These are phyloP conservation scores for Tetramorium parvispinum DNA, from an alignment of 1,140 invertebrate species.

Conservation along the genomic window DNA sequence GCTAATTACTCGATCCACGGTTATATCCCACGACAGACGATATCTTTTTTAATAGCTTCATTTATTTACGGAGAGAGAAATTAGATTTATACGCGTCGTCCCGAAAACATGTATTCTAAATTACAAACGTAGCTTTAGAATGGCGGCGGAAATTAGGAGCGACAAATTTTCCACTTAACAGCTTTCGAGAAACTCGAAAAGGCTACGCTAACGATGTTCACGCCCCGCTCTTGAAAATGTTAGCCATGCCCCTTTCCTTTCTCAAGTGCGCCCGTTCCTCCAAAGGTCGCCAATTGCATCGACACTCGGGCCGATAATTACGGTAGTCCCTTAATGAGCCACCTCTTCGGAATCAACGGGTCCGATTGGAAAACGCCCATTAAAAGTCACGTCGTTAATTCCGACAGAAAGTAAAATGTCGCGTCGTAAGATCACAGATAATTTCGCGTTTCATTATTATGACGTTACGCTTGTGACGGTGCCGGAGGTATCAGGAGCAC, in stretches of 20 bases:
- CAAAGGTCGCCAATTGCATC: slow-evolving; percentile 50
- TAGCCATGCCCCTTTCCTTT: slow-evolving; percentile 46
- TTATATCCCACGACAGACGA: no score
- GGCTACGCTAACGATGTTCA: slow-evolving; percentile 53
- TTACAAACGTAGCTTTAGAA: slow-evolving; percentile 7
- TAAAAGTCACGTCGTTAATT: slow-evolving; percentile 15
- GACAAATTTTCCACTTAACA: slow-evolving; percentile 39
- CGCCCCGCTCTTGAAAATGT: slow-evolving; percentile 54
- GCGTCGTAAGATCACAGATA: neutral
- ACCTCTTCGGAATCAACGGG: neutral
- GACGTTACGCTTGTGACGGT: neutral
- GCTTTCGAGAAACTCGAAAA: slow-evolving; percentile 42
- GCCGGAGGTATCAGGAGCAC: neutral
- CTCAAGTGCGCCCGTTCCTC: slow-evolving; percentile 3
- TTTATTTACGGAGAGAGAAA: neutral
- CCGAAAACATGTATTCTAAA: neutral
- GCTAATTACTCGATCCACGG: neutral
- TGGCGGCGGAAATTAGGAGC: neutral
- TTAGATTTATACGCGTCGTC: neutral
- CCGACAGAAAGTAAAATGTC: neutral
- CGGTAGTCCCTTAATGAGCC: slow-evolving; percentile 57
- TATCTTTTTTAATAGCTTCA: neutral
- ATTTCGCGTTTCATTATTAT: neutral
- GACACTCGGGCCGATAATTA: slow-evolving; percentile 66
- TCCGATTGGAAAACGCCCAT: slow-evolving; percentile 43